Evolutionary conservation across 2,113 vertebrate genomes (phyloP).

Genomic region (Silurus meridionalis): DNA sequence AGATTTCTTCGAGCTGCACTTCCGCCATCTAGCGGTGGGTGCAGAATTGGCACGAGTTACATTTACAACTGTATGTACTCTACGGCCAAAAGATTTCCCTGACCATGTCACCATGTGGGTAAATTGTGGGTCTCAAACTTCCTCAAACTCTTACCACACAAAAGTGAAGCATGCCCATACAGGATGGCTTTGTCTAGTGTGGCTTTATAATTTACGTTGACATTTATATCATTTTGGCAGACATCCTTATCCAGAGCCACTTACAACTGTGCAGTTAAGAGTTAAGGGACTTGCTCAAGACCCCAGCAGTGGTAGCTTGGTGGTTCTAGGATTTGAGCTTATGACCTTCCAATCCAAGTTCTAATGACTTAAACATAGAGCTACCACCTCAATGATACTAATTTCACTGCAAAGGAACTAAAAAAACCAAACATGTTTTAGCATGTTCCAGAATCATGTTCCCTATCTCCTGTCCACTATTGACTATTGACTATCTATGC

Average conservation of each 20-base stretch:
- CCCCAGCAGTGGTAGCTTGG: no score
- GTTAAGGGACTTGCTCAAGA: no score
- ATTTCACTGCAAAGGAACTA: not conserved
- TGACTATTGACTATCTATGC: not conserved
- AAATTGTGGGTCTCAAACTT: not conserved
- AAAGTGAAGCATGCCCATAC: not conserved
- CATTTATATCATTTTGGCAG: no score
- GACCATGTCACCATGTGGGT: not conserved
- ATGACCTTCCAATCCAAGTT: no score
- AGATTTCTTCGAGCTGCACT: not conserved
- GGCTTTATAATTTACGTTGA: not conserved
- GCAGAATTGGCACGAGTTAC: no score
- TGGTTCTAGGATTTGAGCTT: no score
- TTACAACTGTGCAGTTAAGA: no score
- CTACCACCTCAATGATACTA: no score
- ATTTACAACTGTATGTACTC: not conserved
- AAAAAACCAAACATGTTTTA: not conserved
- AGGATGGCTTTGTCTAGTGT: not conserved
- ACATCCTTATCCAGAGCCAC: no score
- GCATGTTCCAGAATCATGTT: not conserved
- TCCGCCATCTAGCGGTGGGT: not conserved
- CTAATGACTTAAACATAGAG: no score
- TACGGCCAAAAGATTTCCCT: not conserved
- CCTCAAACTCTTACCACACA: not conserved
- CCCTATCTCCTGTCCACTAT: no score